Evolutionary conservation across 2,113 vertebrate genomes (phyloP).

Genomic region (Rhinopithecus roxellana): DNA sequence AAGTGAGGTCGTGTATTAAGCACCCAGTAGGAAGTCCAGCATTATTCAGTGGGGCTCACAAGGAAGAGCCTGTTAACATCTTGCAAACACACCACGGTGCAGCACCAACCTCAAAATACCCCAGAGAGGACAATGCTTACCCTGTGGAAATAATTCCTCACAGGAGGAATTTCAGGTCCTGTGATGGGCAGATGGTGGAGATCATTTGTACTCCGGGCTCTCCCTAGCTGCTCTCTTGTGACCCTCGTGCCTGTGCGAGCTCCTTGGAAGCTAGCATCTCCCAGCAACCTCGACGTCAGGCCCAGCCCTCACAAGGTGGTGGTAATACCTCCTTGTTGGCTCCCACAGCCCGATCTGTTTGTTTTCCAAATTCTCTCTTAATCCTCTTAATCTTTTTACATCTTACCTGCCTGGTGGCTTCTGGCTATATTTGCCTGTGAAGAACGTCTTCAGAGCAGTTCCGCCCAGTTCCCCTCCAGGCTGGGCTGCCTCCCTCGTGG

Average conservation of each 20-base stretch:
- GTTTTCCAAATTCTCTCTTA: conserved; percentile 14
- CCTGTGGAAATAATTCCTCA: background rate
- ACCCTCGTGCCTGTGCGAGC: background rate
- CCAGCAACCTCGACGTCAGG: background rate
- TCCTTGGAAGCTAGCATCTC: too few species aligned
- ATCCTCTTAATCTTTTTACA: conserved; percentile 50
- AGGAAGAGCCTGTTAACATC: too few species aligned
- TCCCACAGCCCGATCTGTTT: background rate
- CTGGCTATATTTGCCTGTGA: background rate
- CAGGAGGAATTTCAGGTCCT: background rate
- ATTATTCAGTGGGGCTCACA: background rate
- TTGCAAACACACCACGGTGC: background rate
- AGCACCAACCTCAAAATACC: background rate
- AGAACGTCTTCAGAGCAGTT: background rate
- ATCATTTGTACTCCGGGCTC: background rate
- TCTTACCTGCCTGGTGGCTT: conserved; percentile 25
- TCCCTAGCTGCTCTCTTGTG: background rate
- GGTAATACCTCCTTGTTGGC: background rate
- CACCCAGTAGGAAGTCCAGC: background rate
- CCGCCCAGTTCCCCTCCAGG: background rate
- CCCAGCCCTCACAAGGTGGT: background rate
- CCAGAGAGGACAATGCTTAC: background rate
- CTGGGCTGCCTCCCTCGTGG: background rate
- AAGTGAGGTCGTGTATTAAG: background rate
- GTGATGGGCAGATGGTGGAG: background rate